Conservation (phyloP, 1,140 invertebrate genomes). For the Formica selysi region DNA sequence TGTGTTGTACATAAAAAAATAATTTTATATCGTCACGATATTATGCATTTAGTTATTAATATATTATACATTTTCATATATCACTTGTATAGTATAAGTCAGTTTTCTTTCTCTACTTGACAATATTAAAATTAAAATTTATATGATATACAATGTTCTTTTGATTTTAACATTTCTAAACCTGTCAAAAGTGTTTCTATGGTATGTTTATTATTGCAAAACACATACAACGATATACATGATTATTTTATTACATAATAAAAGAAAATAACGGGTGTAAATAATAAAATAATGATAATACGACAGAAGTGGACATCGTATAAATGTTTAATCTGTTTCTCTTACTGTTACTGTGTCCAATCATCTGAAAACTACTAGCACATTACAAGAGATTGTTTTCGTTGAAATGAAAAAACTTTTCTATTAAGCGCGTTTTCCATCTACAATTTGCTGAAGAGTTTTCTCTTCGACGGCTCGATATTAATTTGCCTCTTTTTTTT, state of each 20-base stretch:
- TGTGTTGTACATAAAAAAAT: not conserved
- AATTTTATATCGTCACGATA: not conserved
- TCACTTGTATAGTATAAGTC: too few relatives aligned
- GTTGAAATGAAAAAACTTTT: conserved; percentile 65
- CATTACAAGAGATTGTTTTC: conserved; percentile 56
- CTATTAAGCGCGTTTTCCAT: conserved; percentile 45
- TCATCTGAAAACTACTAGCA: conserved; percentile 8
- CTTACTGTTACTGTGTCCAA: not conserved
- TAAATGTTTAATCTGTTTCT: conserved; percentile 25
- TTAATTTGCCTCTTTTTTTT: conserved; percentile 28
- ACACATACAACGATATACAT: too few relatives aligned
- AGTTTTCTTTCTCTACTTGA: not conserved
- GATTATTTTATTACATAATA: conserved; percentile 11
- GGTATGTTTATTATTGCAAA: not conserved
- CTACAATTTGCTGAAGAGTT: conserved; percentile 47
- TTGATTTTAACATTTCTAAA: not conserved
- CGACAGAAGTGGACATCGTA: not conserved
- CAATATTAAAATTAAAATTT: conserved; percentile 28
- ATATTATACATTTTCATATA: too few relatives aligned
- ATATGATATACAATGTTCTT: not conserved
- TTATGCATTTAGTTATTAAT: not conserved
- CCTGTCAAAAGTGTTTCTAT: not conserved
- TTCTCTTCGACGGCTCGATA: conserved; percentile 19
- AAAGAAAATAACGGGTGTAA: not conserved
- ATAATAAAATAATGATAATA: conserved; percentile 1